Base-by-base conservation (phyloP, 2,797 vertebrate species). In the Pseudochirops cupreus region DNA sequence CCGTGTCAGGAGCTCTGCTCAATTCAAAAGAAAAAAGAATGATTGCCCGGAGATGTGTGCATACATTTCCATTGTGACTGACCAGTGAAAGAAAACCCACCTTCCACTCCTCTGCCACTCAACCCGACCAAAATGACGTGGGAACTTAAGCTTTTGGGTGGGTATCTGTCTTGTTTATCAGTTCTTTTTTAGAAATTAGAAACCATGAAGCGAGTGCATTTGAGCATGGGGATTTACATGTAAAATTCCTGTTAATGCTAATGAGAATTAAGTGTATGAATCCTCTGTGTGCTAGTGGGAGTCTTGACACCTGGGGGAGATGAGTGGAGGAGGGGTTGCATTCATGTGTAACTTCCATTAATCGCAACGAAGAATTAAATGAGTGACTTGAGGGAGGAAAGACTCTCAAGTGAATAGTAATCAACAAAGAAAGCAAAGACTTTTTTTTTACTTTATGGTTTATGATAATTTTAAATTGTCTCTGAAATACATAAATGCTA, bases 221-320 rank as follows among this genome's bases (percentile, higher is more conserved):
- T 28, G 62, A 95, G 24, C 74, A 59, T 95, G 1, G 90, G 14
- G n/a, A 62, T 59, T 91, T 62, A 91, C 62, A 52, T 56, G 52
- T 31, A 92, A 95, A 91, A 33, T 67, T 92, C 56, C 5, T 95
- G 53, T 62, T 92, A 57, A 89, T 62, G 92, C 26, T 91, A 95
- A 33, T 91, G 57, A 91, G n/a, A 92, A 91, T 92, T 91, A 55
- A 91, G 54, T 89, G 24, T 2, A 62, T 92, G 31, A 62, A 94
- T 56, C 21, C 62, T 82, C 74, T 46, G 39, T 46, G 74, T 87
- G 21, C 74, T 87, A 46, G 39, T 46, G 24, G 56, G 29, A 59
- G 16, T 82, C 62, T 53, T 3, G n/a, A 94, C 33, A 93, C 54
- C 74, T 29, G 16, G 62, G 90, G 92, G 53, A 67, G 93, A 91